Evolutionary conservation across 92 coral and sea anemone species (phyloP).

Genomic region (Heliopora coerulea): DNA sequence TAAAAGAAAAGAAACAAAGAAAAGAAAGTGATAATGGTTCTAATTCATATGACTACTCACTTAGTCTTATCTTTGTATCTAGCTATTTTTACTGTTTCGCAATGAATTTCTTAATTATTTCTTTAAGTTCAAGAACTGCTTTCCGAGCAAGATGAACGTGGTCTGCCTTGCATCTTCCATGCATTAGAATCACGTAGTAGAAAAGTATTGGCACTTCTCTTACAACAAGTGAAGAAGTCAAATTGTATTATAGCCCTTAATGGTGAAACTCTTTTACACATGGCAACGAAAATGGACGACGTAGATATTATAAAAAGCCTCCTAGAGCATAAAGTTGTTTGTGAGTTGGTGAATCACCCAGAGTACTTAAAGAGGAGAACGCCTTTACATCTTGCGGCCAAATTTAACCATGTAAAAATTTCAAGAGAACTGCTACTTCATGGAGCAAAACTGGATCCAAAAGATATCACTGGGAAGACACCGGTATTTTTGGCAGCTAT

Average conservation of each 20-base stretch:
- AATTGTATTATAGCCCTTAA: slow-evolving; percentile 14
- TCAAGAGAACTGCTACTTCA: slow-evolving; percentile 57
- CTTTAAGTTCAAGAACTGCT: slow-evolving; percentile 24
- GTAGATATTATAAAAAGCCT: not conserved
- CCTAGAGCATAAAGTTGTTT: not conserved
- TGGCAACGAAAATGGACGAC: slow-evolving; percentile 23
- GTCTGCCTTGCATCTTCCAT: slow-evolving; percentile 28
- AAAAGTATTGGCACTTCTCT: not conserved
- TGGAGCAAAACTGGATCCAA: slow-evolving; percentile 63
- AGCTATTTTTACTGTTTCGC: too few species aligned
- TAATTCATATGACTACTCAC: too few species aligned
- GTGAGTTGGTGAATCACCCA: slow-evolving; percentile 39
- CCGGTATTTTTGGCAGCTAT: slow-evolving; percentile 51
- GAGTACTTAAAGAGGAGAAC: slow-evolving; percentile 42
- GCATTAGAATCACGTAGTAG: slow-evolving; percentile 32
- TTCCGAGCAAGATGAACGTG: slow-evolving; percentile 25
- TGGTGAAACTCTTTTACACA: slow-evolving; percentile 31
- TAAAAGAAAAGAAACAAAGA: too few species aligned
- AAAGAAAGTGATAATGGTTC: too few species aligned
- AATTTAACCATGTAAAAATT: slow-evolving; percentile 54
- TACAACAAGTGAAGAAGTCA: not conserved
- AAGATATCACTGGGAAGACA: slow-evolving; percentile 58
- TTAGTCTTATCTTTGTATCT: too few species aligned
- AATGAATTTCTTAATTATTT: too few species aligned
- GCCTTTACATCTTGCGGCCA: slow-evolving; percentile 69